Conservation (phyloP, 2,113 vertebrate species). For the Dicerorhinus sumatrensis region DNA sequence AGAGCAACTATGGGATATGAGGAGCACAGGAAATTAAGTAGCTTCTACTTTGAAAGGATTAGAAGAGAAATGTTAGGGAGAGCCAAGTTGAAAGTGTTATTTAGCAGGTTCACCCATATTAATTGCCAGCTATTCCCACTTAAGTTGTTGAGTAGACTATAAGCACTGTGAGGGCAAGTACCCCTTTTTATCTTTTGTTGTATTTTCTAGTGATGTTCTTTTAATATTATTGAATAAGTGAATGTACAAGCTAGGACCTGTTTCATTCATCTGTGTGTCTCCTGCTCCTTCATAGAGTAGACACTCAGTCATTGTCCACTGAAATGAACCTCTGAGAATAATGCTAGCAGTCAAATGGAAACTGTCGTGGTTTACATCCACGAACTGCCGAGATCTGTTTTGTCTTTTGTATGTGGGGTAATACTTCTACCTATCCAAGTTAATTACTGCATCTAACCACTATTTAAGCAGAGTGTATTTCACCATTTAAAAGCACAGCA, state of each 20-base stretch:
- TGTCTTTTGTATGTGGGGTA: neutral
- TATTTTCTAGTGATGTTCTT: conserved; percentile 12
- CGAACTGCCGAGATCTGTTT: neutral
- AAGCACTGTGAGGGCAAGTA: neutral
- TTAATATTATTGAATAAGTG: neutral
- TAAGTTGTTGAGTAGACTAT: neutral
- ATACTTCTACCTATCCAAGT: neutral
- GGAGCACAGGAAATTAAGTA: neutral
- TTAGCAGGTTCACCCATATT: neutral
- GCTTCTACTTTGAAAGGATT: neutral
- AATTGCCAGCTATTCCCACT: neutral
- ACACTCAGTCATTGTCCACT: neutral
- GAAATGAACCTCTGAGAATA: conserved; percentile 37
- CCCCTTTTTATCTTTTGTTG: neutral
- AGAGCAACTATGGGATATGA: neutral
- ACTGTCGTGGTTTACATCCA: neutral
- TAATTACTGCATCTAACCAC: neutral
- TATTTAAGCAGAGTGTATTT: neutral
- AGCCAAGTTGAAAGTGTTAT: neutral
- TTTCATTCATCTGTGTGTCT: conserved; percentile 30
- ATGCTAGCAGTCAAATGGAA: neutral
- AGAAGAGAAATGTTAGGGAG: neutral
- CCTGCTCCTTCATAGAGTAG: neutral
- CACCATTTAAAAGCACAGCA: neutral
- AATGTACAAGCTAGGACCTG: neutral